Evolutionary conservation across 2,113 vertebrate genomes (phyloP), one percentile per base, ranked within the genome.

Genomic region (Indicator maculatus): DNA sequence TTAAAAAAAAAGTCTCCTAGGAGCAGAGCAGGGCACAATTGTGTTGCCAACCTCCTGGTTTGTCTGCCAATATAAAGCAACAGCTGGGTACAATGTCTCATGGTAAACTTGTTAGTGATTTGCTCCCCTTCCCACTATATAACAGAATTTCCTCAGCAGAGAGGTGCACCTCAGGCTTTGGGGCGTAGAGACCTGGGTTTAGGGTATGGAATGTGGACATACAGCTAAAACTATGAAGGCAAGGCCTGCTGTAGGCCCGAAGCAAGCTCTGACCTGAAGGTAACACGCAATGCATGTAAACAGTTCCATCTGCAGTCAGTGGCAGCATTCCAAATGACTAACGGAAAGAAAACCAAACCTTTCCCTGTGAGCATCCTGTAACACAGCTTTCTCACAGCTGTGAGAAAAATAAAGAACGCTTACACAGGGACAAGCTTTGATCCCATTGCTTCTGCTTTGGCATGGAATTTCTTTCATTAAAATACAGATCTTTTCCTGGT

Each of bases 271-370:
- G 87, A 83, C 59, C 50, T 4, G 7, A 55, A 63, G 59, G 45
- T 63, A 70, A 59, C 20, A 26, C 0, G 23, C 30, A 44, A 2
- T 7, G 45, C 61, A 30, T 18, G 71, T 7, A 53, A 75, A 79
- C 2, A 27, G 26, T 11, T 85, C 93, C 59, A 91, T 79, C 82
- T 72, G 87, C 75, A 83, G 93, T 30, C 50, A 16, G 56, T 63
- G 88, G 96, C 87, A 91, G 64, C n/a, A 7, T 61, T 93, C 91
- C 92, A 94, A 91, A 63, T 41, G 60, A 76, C 78, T 50, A 89
- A 93, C 1, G 2, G 80, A 64, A 81, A 59, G 63, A 80, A 79
- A 85, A 80, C 61, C 75, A 93, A 79, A 85, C 74, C 71, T 93
- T 89, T 70, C 89, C 67, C 61, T 45, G 6, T 0, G 4, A 89